Base-by-base conservation (phyloP, 2,797 vertebrate genomes). In the Taeniopygia guttata region DNA sequence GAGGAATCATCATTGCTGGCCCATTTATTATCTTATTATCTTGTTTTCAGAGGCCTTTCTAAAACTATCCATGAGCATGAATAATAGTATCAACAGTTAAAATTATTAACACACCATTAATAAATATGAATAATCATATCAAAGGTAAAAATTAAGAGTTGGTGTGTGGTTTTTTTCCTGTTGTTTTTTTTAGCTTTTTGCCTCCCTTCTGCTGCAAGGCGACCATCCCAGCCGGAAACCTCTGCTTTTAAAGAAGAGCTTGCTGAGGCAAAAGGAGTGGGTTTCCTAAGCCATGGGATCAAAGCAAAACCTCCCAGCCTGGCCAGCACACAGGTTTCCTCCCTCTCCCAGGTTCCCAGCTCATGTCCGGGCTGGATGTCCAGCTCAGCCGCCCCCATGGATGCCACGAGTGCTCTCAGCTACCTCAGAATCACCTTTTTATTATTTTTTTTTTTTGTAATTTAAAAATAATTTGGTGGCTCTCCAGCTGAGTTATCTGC, bases 281-380 rank as follows among this genome's bases (percentile, higher is more conserved):
- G 96, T 97, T 97, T 96, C 94, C 95, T 93, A 93, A 95, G 90
- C 82, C 23, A 10, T 5, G 0, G 43, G 95, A 96, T 96, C 96
- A 95, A 94, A 97, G 95, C 1, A 4, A 96, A 96, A 89, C 85
- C 94, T 95, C 96, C 95, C 93, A 95, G 94, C 93, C 94, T 20
- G 80, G 94, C 95, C 96, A 58, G 85, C 97, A 94, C 94, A 94
- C 96, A 97, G 97, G 96, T 98, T 98, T 98, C 97, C 97, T 98
- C 97, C 97, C 69, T 78, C 67, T 82, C 95, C 92, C 92, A 97
- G 97, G 96, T 97, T 97, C 96, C 95, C 63, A 52, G 84, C 40
- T 7, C 13, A 3, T 96, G 81, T 95, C 94, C 51, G 40, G 95
- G 89, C 58, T 17, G 89, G 76, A 45, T 55, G 74, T 96, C 94